Conservation (phyloP, 2,888 invertebrate genomes). For the Caradrina clavipalpis region DNA sequence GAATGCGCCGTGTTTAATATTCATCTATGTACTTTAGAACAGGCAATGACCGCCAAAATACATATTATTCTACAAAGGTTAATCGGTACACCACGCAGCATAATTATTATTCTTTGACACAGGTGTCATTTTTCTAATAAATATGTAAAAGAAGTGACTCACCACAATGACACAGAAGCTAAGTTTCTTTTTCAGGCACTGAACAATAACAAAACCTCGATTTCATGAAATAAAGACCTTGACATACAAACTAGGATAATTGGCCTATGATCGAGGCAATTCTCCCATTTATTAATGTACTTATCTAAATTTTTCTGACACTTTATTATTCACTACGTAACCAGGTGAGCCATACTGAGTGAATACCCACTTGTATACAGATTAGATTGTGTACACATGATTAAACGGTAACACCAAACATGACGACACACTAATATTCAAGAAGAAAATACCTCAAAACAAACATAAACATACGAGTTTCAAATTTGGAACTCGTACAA, state of each 20-base stretch:
- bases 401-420: constrained; percentile 24
- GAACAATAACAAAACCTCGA: not conserved
- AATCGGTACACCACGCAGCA: constrained; percentile 15
- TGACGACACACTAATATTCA: constrained; percentile 7
- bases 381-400: constrained; percentile 51
- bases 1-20: constrained; percentile 39
- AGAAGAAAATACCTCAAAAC: constrained; percentile 17
- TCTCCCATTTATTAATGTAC: constrained; percentile 25
- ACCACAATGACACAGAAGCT: constrained; percentile 25
- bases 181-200: constrained; percentile 23
- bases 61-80: constrained; percentile 24
- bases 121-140: constrained; percentile 24
- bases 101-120: not conserved
- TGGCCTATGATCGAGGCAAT: not conserved
- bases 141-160: constrained; percentile 43
- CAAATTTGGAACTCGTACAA: constrained; percentile 21
- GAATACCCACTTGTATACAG: constrained; percentile 47
- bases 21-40: constrained; percentile 48
- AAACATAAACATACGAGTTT: constrained; percentile 20
- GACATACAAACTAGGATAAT: constrained; percentile 19
- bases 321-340: constrained; percentile 31
- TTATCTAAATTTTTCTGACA: constrained; percentile 21
- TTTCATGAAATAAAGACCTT: constrained; percentile 16
- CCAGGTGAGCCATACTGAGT: constrained; percentile 39
- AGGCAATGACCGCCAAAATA: constrained; percentile 51